Evolutionary conservation across 2,797 vertebrate genomes (phyloP), one percentile per base, ranked within the genome.

Genomic region (Pitangus sulphuratus): DNA sequence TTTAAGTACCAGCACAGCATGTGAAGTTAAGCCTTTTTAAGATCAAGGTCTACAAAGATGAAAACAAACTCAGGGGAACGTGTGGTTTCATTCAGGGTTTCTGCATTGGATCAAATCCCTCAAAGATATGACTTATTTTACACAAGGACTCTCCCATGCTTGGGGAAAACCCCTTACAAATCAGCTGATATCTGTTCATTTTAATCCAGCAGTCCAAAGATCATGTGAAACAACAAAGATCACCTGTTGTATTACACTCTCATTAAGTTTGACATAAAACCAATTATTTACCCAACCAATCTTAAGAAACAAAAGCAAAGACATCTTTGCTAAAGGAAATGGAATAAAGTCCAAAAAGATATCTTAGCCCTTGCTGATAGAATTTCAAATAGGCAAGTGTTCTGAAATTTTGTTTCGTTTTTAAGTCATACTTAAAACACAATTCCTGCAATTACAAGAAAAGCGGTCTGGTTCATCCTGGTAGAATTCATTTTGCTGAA

Each of bases 401-500:
- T 91, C 58, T 19, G n/a, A 70, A 90, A 60, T 94, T 65, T 24
- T 45, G 19, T 56, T 78, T 92, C 88, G 48, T 81, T 87, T 97
- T 91, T 35, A 92, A 96, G 66, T 47, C 47, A 66, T 6, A 71
- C 60, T 95, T 86, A 64, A 79, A 78, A 53, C 22, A 4, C 9
- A 56, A 74, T 80, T 90, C 89, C 61, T 66, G 37, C 70, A 47
- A 84, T 79, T 50, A 45, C 33, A 83, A 91, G 48, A 50, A 89
- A 94, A 94, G 60, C 48, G 84, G 44, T 62, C 71, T 21, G 35
- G 56, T 42, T 91, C 74, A 91, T 57, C 24, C 70, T 61, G 53
- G 74, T 80, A 48, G 57, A 89, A 96, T 94, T 87, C 56, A 82
- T 91, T 95, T 95, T 95, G 58, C 53, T 85, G 58, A 89, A 96